Evolutionary conservation across 2,113 vertebrate genomes (phyloP).

Genomic region (Vombatus ursinus): DNA sequence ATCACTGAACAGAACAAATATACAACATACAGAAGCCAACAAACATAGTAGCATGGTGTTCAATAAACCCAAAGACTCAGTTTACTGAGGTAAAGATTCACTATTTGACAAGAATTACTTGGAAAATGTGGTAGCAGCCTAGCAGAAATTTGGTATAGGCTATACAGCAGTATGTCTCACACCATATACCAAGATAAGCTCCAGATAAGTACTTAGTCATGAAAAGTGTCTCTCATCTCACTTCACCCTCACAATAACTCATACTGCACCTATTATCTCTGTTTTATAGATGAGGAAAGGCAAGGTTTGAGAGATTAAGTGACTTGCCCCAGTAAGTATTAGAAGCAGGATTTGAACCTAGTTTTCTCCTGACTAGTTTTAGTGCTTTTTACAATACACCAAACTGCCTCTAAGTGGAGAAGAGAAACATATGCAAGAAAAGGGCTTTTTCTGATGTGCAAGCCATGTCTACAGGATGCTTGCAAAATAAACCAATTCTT

Average conservation of each 20-base stretch:
- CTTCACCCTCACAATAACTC: not conserved
- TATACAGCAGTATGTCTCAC: too few relatives aligned
- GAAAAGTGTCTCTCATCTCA: not conserved
- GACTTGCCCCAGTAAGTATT: not conserved
- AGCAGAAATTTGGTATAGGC: not conserved
- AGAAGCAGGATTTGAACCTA: not conserved
- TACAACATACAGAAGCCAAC: too few relatives aligned
- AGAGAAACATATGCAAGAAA: not conserved
- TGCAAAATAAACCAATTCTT: not conserved
- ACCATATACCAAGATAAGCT: too few relatives aligned
- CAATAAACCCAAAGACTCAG: not conserved
- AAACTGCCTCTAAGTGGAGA: not conserved
- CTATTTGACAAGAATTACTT: not conserved
- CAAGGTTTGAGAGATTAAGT: not conserved
- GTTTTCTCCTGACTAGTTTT: not conserved
- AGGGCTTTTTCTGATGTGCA: not conserved
- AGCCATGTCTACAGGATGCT: not conserved
- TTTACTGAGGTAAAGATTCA: not conserved
- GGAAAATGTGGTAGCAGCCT: not conserved
- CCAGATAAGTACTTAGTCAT: not conserved
- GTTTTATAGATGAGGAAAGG: not conserved
- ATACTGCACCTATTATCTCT: not conserved
- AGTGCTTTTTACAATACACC: not conserved
- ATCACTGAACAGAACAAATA: not conserved
- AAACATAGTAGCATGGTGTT: not conserved